Evolutionary conservation across 2,797 vertebrate genomes (phyloP).

Genomic region (Phyllotis vaccarum): DNA sequence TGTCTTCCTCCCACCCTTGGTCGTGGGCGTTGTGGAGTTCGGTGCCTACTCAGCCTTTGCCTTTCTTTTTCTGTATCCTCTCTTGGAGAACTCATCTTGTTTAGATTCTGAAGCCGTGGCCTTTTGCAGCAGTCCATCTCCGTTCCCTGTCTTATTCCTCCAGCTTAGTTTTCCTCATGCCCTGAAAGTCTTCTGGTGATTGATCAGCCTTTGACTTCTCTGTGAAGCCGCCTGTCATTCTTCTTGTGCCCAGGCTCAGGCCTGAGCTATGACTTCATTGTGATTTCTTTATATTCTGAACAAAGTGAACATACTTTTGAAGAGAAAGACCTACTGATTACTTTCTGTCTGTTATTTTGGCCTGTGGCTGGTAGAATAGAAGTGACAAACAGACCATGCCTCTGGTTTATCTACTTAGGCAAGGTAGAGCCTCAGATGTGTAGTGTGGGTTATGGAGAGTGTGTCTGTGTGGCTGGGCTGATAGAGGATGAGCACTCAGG

Average conservation of each 20-base stretch:
- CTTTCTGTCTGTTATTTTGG: constrained; percentile 3
- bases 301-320: neutral
- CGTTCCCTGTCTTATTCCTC: neutral
- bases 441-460: neutral
- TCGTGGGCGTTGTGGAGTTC: neutral
- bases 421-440: neutral
- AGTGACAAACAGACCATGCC: neutral
- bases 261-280: neutral
- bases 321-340: neutral
- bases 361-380: neutral
- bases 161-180: neutral
- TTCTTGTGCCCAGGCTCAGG: neutral
- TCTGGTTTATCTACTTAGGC: neutral
- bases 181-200: neutral
- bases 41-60: neutral
- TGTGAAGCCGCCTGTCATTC: neutral
- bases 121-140: neutral
- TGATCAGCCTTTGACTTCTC: neutral
- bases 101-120: neutral
- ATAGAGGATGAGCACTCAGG: neutral
- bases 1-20: constrained; percentile 28
- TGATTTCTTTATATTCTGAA: constrained; percentile 16
- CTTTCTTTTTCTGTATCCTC: neutral
- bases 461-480: neutral
- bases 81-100: neutral